Evolutionary conservation across 2,113 vertebrate species (phyloP), one percentile per base, ranked within the genome.

Genomic region (Potamarius usumacintae): DNA sequence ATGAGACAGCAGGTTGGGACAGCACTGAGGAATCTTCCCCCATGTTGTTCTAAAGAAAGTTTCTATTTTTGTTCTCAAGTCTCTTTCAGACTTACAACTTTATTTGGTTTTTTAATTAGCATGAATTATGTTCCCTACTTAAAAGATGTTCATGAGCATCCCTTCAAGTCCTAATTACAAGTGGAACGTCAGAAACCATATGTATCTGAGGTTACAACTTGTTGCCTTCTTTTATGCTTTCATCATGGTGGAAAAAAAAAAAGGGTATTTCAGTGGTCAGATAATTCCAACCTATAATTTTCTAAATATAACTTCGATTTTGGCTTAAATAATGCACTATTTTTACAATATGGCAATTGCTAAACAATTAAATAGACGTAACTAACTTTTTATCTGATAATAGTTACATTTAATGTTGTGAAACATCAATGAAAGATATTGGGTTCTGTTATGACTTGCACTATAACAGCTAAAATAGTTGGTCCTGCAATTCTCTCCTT

Each of bases 1-100:
- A 50, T 27, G 55, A 84, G 87, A 86, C 60, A 82, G 90, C 82
- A 85, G 83, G 84, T 87, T 88, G 69, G 30, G 48, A 82, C 55
- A 87, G 63, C 57, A 87, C 50, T 12, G 50, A 85, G 48, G 57
- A 50, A 52, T 52, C 82, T 52, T 9, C 62, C 12, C 22, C 50
- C 8, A 85, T 25, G 52, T 42, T 30, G 85, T 48, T 81, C 52
- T 60, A 18, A 65, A 62, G 18, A 50, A 82, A 79, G 65, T 42
- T n/a, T 27, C 30, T 5, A 50, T 74, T 79, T 82, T 48, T 82
- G 22, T 30, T 53, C 69, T 76, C 12, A 20, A 30, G 48, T 11
- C 62, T 9, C 22, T 65, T 50, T 30, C 20, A 30, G 17, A 65
- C 48, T 55, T 9, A 30, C 52, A 55, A 22, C 2, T 78, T 57